Conservation (phyloP, 2,797 vertebrate species). For the Esox masquinongy region DNA sequence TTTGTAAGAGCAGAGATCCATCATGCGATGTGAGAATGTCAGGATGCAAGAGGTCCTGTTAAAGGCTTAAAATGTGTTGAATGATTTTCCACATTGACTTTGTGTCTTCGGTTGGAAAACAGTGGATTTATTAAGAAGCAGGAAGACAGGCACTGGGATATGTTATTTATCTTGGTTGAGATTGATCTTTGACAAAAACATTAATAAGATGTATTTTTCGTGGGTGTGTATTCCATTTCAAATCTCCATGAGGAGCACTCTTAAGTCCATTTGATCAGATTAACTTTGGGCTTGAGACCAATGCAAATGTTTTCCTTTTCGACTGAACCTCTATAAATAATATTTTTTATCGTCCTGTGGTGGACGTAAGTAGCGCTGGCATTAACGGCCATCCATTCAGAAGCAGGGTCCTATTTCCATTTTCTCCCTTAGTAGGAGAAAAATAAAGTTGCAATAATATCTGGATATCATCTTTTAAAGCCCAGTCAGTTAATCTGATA, state of each 20-base stretch:
- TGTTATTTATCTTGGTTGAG: not conserved
- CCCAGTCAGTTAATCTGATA: not conserved
- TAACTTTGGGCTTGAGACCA: not conserved
- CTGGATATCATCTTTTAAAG: not conserved
- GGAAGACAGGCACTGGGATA: too few species aligned
- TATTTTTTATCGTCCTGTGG: not conserved
- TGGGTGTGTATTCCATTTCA: not conserved
- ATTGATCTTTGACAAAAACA: not conserved
- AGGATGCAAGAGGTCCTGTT: slow-evolving; percentile 2
- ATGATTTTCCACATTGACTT: slow-evolving; percentile 3
- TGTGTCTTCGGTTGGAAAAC: slow-evolving; percentile 4
- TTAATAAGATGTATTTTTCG: not conserved
- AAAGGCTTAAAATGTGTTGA: not conserved
- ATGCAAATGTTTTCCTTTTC: not conserved
- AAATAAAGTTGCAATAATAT: too few species aligned
- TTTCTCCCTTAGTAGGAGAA: not conserved
- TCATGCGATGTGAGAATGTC: not conserved
- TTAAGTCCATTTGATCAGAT: not conserved
- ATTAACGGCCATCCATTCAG: not conserved
- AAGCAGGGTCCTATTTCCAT: not conserved
- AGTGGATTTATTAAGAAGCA: slow-evolving; percentile 3
- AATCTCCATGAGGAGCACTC: not conserved
- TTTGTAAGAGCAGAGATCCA: not conserved
- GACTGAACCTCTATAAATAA: not conserved
- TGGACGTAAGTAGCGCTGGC: not conserved